Evolutionary conservation across 2,113 vertebrate species (phyloP), one percentile per base, ranked within the genome.

Genomic region (Menidia beryllina): DNA sequence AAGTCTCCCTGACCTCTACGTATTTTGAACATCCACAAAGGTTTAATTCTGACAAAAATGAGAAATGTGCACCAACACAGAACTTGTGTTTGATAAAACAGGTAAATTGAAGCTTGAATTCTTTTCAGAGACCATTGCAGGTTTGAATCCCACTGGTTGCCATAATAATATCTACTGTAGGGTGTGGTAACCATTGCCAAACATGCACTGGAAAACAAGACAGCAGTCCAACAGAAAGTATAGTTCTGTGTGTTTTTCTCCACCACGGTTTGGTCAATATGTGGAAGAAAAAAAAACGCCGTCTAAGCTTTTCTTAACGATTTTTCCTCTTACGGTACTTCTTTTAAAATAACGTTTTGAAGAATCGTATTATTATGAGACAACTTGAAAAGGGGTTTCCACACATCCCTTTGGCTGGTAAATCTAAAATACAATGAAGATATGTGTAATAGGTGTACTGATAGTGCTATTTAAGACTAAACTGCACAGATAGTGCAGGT

Each of bases 161-260:
- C 11, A 43, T 11, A 54, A 25, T 26, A 54, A 15, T 8, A 2
- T 13, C 56, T 61, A 24, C 52, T 10, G 20, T 14, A 19, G 48
- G 54, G 49, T 2, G 69, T 55, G 36, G 49, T 10, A 55, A 30
- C 26, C 25, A 41, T 19, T 34, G 15, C 57, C 25, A 34, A 68
- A 53, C 38, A 38, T 4, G 13, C 6, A 34, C 4, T 14, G 25
- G 15, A 30, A 1, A 19, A 36, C 23, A 34, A 3, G 50, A 52
- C 23, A 50, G 1, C 11, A n/a, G n/a, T n/a, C n/a, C n/a, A n/a
- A n/a, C n/a, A n/a, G n/a, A n/a, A n/a, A n/a, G n/a, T n/a, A n/a
- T n/a, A n/a, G n/a, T n/a, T n/a, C n/a, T n/a, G n/a, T 23, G 0
- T 13, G 38, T 54, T 25, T 69, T 38, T 52, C 9, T 58, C 30